These are phyloP conservation scores for Anhinga anhinga DNA, from an alignment of 2,113 vertebrate genomes.

Conservation along the genomic window DNA sequence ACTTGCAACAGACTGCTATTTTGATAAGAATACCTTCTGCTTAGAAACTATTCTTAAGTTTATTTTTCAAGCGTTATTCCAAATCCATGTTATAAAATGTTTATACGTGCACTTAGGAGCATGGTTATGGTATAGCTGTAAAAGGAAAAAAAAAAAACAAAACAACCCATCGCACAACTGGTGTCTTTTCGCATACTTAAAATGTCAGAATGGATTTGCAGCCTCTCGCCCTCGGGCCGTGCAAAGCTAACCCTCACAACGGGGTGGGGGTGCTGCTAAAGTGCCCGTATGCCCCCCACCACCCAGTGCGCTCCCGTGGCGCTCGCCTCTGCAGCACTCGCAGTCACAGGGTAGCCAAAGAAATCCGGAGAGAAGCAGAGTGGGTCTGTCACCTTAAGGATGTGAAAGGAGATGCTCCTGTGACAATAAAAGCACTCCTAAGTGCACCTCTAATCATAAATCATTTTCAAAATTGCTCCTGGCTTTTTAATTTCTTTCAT, in stretches of 20 bases:
- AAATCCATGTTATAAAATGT: conserved; percentile 43
- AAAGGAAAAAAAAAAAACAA: background rate
- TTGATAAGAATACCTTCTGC: conserved; percentile 59
- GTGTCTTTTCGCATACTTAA: conserved; percentile 32
- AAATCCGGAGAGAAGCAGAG: background rate
- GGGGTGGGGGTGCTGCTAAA: background rate
- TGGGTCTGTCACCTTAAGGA: conserved; percentile 56
- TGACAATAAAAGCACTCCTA: conserved; percentile 64
- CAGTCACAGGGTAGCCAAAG: background rate
- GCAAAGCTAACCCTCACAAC: background rate
- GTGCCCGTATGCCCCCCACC: background rate
- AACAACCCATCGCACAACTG: background rate
- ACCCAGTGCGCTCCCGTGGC: background rate
- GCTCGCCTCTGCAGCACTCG: background rate
- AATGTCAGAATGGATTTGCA: conserved; percentile 47
- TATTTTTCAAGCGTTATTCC: conserved; percentile 42
- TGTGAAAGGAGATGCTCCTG: conserved; percentile 38
- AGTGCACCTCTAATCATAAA: conserved; percentile 66
- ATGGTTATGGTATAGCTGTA: background rate
- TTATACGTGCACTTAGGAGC: conserved; percentile 46
- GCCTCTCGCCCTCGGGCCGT: background rate
- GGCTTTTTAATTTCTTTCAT: conserved; percentile 71
- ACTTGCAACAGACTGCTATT: conserved; percentile 52
- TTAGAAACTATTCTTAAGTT: conserved; percentile 31
- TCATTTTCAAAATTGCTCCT: conserved; percentile 52